Conservation (phyloP, 2,888 invertebrate genomes). For the Acleris laterana region DNA sequence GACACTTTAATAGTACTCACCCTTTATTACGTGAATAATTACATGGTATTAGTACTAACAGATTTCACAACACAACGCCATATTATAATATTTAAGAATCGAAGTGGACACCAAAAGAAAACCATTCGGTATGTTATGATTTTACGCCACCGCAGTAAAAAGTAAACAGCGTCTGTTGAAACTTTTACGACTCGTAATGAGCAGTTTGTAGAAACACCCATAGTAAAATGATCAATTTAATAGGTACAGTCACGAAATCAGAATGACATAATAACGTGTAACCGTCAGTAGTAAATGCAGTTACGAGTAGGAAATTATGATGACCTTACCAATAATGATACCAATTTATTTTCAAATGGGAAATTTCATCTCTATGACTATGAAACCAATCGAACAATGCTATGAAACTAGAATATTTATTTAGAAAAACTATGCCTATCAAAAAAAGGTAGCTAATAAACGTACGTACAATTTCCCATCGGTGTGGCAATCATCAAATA, state of each 20-base stretch:
- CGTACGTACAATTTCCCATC: constrained; percentile 81
- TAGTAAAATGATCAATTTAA: constrained; percentile 15
- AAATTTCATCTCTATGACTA: neutral
- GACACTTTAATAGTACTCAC: too few species aligned
- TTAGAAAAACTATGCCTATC: too few species aligned
- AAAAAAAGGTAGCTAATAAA: neutral
- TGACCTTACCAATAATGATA: constrained; percentile 24
- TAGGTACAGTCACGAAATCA: constrained; percentile 14
- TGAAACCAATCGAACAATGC: too few species aligned
- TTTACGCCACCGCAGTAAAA: constrained; percentile 30
- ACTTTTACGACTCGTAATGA: constrained; percentile 29
- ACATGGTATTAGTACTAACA: neutral
- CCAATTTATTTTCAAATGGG: constrained; percentile 16
- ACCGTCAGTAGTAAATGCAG: constrained; percentile 1
- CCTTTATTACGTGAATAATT: too few species aligned
- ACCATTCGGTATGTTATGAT: constrained; percentile 14
- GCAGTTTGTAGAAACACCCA: constrained; percentile 19
- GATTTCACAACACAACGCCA: constrained; percentile 5
- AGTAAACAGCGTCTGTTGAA: constrained; percentile 31
- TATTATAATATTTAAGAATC: constrained; percentile 5
- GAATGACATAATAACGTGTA: constrained; percentile 3
- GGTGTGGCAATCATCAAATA: constrained; percentile 67
- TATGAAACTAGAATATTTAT: too few species aligned
- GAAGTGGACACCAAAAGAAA: constrained; percentile 10
- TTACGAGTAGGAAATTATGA: constrained; percentile 9